Evolutionary conservation across 2,797 vertebrate species (phyloP).

Genomic region (Oreochromis grahami): DNA sequence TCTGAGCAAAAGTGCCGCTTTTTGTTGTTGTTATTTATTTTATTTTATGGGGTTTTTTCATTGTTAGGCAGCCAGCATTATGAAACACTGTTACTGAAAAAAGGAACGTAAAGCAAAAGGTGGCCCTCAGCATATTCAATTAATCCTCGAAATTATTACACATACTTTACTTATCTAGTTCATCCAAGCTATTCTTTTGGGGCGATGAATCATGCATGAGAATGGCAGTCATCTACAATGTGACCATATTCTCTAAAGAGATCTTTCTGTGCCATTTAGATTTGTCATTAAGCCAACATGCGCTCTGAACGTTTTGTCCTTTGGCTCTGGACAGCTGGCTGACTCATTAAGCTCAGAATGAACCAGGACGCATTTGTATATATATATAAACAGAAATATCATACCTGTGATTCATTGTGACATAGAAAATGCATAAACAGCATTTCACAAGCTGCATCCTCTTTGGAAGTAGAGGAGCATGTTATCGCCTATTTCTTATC

Average conservation of each 20-base stretch:
- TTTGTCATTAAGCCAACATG: not conserved
- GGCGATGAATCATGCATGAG: not conserved
- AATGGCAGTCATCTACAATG: not conserved
- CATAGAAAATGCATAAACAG: not conserved
- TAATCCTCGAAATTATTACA: not conserved
- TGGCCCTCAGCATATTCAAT: not conserved
- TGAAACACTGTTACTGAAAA: not conserved
- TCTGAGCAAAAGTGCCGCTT: not conserved
- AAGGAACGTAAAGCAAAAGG: not conserved
- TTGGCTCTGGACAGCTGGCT: not conserved
- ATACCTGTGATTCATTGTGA: not conserved
- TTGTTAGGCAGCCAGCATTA: not conserved
- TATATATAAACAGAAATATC: not conserved
- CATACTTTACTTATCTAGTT: not conserved
- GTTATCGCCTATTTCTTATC: constrained; percentile 29
- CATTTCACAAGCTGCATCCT: not conserved
- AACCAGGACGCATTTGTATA: not conserved
- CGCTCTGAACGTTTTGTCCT: not conserved
- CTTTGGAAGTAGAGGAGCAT: not conserved
- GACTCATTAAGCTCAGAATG: not conserved
- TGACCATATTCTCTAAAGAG: not conserved
- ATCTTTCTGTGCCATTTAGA: not conserved
- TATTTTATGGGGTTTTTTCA: not conserved
- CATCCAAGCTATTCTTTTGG: not conserved
- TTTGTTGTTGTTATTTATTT: not conserved